Evolutionary conservation across 1,140 invertebrate species (phyloP).

Genomic region (Scaptomyza montana): DNA sequence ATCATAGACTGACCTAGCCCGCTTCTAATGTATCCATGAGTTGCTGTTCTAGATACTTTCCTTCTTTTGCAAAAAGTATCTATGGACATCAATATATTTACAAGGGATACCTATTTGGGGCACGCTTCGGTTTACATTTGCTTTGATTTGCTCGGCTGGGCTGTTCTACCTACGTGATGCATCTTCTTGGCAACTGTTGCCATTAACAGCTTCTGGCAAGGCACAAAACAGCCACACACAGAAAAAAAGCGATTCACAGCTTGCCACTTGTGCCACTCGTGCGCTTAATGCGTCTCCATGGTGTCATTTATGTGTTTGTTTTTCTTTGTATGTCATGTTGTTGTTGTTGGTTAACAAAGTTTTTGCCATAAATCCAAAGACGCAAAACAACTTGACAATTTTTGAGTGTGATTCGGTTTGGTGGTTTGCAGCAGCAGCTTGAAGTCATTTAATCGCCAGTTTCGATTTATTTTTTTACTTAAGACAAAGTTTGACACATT

Average conservation of each 20-base stretch:
- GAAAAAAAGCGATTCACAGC: constrained; percentile 16
- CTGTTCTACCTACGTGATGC: constrained; percentile 40
- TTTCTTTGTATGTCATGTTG: constrained; percentile 33
- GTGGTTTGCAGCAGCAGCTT: constrained; percentile 42
- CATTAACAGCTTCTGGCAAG: constrained; percentile 72
- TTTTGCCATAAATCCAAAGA: constrained; percentile 55
- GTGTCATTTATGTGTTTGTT: constrained; percentile 64
- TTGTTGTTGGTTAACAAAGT: constrained; percentile 58
- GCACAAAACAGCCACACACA: constrained; percentile 23
- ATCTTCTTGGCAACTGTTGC: constrained; percentile 70
- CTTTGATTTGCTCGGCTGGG: not conserved
- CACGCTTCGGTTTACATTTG: not conserved
- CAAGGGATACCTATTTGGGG: constrained; percentile 9
- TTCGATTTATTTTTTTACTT: constrained; percentile 3
- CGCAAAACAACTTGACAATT: constrained; percentile 57
- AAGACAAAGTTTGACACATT: not conserved
- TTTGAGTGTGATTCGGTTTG: constrained; percentile 61
- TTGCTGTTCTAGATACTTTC: too few relatives aligned
- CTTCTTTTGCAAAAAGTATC: not conserved
- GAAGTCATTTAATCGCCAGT: constrained; percentile 35
- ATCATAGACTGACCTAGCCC: not conserved
- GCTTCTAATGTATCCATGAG: too few relatives aligned
- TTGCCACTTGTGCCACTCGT: constrained; percentile 56
- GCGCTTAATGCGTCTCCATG: constrained; percentile 75
- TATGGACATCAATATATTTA: constrained; percentile 12